These are phyloP conservation scores for Holothuria scabra DNA, from an alignment of 53 echinoderm and acorn worm species.

Conservation along the genomic window DNA sequence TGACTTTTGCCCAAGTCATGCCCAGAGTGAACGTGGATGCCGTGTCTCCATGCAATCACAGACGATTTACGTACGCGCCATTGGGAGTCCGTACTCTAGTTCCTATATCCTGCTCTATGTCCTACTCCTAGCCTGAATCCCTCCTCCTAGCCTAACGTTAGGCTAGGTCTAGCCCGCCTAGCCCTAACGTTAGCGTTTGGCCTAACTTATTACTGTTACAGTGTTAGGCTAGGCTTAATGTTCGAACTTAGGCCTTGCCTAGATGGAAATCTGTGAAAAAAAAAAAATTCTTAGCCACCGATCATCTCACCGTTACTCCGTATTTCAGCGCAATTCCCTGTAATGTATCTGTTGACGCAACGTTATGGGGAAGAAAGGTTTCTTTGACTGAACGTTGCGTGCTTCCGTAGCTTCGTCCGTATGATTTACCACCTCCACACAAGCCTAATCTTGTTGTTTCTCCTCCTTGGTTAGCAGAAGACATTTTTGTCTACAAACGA, in stretches of 20 bases:
- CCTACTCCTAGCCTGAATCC: too few relatives aligned
- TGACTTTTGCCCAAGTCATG: too few relatives aligned
- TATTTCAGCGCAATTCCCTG: constrained; percentile 95
- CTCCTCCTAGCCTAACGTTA: too few relatives aligned
- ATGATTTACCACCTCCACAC: constrained; percentile 70
- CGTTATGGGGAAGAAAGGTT: constrained; percentile 89
- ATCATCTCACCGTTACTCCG: constrained; percentile 85
- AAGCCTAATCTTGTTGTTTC: constrained; percentile 82
- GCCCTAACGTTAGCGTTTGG: too few relatives aligned
- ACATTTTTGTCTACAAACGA: constrained; percentile 41
- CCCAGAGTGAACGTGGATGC: too few relatives aligned
- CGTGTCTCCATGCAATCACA: too few relatives aligned
- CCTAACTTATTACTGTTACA: too few relatives aligned
- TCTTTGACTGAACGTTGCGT: constrained; percentile 86
- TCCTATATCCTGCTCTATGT: too few relatives aligned
- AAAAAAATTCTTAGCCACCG: background rate
- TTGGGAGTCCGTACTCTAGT: too few relatives aligned
- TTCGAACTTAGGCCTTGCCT: background rate
- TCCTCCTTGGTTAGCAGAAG: constrained; percentile 59
- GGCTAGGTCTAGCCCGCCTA: too few relatives aligned
- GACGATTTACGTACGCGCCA: too few relatives aligned
- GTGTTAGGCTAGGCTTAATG: background rate
- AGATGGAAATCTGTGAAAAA: too few relatives aligned
- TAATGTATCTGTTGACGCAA: constrained; percentile 81
- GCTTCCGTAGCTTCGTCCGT: constrained; percentile 94